Evolutionary conservation across 2,888 invertebrate species (phyloP).

Genomic region (Melinaea menophilus): DNA sequence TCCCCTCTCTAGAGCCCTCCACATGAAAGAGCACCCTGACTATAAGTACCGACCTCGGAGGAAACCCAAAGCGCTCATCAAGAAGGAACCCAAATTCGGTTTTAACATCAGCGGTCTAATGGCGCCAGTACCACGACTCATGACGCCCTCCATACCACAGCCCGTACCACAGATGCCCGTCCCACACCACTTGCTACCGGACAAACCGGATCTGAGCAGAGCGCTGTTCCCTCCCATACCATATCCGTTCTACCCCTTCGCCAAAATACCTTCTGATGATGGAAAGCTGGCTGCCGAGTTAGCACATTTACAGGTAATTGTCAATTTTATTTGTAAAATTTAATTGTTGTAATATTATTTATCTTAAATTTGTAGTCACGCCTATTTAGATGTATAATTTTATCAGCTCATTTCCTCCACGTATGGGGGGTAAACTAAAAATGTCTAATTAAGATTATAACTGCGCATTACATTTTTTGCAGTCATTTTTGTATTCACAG

Average conservation of each 20-base stretch:
- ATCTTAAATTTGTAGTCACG: no score
- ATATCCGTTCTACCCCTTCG: conserved; percentile 84
- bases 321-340: not conserved
- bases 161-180: conserved; percentile 68
- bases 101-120: conserved; percentile 82
- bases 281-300: conserved; percentile 82
- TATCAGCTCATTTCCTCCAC: no score
- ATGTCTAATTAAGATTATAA: not conserved
- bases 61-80: conserved; percentile 90
- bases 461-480: conserved; percentile 4
- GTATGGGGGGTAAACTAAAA: not conserved
- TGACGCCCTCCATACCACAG: conserved; percentile 63
- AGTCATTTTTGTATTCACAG: conserved; percentile 39
- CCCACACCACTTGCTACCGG: conserved; percentile 72
- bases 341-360: no score
- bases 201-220: conserved; percentile 82
- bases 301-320: conserved; percentile 78
- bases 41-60: conserved; percentile 93
- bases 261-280: conserved; percentile 73
- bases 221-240: conserved; percentile 84
- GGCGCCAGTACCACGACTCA: conserved; percentile 76
- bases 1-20: conserved; percentile 84
- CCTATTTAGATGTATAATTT: no score
- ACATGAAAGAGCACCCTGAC: conserved; percentile 96
- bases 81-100: conserved; percentile 87